These are phyloP conservation scores for Prinia subflava DNA, from an alignment of 2,113 vertebrate species.

Conservation along the genomic window DNA sequence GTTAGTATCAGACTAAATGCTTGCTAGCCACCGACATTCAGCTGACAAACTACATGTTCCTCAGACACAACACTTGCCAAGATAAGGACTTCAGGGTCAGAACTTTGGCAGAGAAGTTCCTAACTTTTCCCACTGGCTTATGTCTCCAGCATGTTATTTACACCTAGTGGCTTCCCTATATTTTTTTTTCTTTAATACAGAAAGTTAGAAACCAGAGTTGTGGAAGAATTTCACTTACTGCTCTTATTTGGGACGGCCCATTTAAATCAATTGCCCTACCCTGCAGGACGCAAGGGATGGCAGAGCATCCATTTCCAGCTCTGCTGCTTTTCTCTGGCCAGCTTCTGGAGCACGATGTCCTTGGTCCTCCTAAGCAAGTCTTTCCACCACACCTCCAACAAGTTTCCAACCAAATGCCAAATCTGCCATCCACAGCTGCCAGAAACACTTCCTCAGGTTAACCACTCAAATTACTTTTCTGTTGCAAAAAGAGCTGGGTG, in stretches of 20 bases:
- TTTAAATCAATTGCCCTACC: not conserved
- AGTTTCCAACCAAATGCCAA: not conserved
- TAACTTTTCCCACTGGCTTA: not conserved
- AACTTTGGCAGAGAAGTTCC: not conserved
- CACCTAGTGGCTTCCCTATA: not conserved
- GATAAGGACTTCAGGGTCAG: not conserved
- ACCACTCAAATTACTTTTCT: not conserved
- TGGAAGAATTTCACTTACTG: not conserved
- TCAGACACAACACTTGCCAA: not conserved
- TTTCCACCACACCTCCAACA: not conserved
- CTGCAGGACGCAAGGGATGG: accelerated
- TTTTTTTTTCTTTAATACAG: not conserved
- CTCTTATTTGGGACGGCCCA: not conserved
- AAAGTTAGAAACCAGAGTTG: not conserved
- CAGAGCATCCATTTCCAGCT: not conserved
- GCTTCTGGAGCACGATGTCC: not conserved
- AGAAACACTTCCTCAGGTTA: not conserved
- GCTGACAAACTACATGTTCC: not conserved
- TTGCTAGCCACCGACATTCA: not conserved
- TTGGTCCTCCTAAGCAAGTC: not conserved
- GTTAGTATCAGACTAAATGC: not conserved
- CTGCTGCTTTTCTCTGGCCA: not conserved
- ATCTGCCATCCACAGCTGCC: not conserved
- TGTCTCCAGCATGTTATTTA: not conserved
- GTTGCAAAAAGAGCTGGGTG: not conserved